Base-by-base conservation (phyloP, 2,888 invertebrate genomes). In the Eucriotettix oculatus region DNA sequence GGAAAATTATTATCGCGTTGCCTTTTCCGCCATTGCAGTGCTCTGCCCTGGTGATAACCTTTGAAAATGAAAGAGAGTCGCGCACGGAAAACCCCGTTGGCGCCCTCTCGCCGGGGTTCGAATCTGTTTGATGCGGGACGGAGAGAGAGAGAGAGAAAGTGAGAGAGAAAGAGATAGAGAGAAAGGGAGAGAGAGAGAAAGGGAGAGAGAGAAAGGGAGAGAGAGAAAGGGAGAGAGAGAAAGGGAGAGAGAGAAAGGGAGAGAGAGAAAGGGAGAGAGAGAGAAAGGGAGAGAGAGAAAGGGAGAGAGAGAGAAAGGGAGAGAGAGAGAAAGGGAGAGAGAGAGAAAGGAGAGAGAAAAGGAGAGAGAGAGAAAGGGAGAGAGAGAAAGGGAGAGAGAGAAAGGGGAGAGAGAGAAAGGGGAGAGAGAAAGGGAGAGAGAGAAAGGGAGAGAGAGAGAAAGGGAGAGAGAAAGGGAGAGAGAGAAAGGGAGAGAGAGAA, bases 261-360 rank as follows among this genome's bases (percentile, higher is more conserved):
- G 58, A 56, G 60, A 60, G 67, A 67, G 68, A 68, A 69, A 68
- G 66, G 65, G 61, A 63, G 66, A 56, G 60, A 54, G 59, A 65
- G 66, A 65, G 65, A 66, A 65, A 64, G 66, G 67, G 68, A 64
- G 66, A 69, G 68, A 16, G 56, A 59, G 63, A 62, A 61, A 61
- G 58, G 40, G n/a, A n/a, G 48, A 40, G 44, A 14, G 55, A 16
- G 43, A 52, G 17, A 42, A 10, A 55, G 42, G 17, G 56, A 42
- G 43, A 53, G 56, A 58, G 52, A 61, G 58, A 57, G 43, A 56
- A 40, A 54, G 55, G 14, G 55, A 48, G 16, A 48, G 16, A 52
- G 53, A 52, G 56, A 40, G 40, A 29, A 55, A 43, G 44, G 52
- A 41, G 16, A 11, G 16, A 42, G 52, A 52, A 14, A 17, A 44